phyloP scores from a whole-genome alignment of 2,113 vertebrate species.

The Pachyramphus minor region DNA sequence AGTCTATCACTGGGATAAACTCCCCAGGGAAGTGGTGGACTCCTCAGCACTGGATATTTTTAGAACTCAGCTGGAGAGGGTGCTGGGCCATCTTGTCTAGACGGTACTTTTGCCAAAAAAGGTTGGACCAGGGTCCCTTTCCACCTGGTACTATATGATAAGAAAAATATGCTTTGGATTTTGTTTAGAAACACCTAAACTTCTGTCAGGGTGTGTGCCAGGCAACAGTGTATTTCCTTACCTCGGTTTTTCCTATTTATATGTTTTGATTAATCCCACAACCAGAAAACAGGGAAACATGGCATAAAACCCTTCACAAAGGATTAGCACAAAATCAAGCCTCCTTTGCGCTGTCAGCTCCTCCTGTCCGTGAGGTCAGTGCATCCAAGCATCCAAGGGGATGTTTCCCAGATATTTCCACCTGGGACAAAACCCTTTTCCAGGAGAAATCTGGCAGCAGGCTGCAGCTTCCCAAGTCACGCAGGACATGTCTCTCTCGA shows the following conservation, averaged over 20 bases:
- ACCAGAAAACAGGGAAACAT: background rate
- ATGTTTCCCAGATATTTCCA: fast-evolving
- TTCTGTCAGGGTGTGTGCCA: background rate
- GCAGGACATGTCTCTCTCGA: fast-evolving
- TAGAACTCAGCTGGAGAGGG: background rate
- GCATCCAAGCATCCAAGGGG: fast-evolving
- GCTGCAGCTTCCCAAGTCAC: background rate
- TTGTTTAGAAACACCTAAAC: background rate
- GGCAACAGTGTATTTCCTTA: background rate
- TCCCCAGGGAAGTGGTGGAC: background rate
- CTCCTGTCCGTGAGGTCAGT: background rate
- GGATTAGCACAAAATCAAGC: background rate
- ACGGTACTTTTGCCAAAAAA: background rate
- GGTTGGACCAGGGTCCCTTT: background rate
- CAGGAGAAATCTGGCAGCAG: background rate
- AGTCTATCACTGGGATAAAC: background rate
- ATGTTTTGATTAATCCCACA: background rate
- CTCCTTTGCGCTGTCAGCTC: fast-evolving
- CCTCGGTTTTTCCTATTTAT: background rate
- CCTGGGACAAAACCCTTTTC: background rate
- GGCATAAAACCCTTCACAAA: fast-evolving
- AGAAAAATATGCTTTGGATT: background rate
- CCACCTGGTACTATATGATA: background rate
- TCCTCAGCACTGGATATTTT: background rate
- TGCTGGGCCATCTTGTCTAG: background rate